Evolutionary conservation across 2,797 vertebrate species (phyloP), one percentile per base, ranked within the genome.

Genomic region (Pseudomugil gertrudae): DNA sequence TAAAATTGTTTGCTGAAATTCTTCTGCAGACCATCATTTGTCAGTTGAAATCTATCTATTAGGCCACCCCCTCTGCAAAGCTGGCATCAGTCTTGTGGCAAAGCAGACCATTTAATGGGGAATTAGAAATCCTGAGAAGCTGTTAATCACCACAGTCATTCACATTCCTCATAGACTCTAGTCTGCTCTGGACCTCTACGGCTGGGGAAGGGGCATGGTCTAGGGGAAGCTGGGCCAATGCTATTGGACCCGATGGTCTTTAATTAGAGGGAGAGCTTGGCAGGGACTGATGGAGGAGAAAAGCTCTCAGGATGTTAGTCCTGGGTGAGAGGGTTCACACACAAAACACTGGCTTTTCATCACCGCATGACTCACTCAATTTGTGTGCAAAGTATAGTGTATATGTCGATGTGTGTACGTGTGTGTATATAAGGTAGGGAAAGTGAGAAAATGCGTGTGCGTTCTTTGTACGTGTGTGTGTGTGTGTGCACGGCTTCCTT

Each of bases 331-430:
- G 88, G 87, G 92, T 94, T 94, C 91, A 92, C 87, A 81, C 90
- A 93, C 92, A 94, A 94, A 92, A 90, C 91, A 89, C 89, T 92
- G 91, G 91, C 91, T 94, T 94, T 94, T 94, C 93, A 93, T 93
- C 89, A 84, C 90, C 64, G 84, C 92, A 92, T 93, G 92, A 93
- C 86, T 92, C 92, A 91, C 89, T 89, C 81, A 64, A 81, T 85
- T 76, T 85, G 89, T 88, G 87, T 90, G 84, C 84, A 83, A 80
- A 79, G 84, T 84, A 72, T 33, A 36, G 72, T 84, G 84, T 81
- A 50, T 79, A 79, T 84, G 82, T 77, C 69, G 48, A 67, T 68
- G 76, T 72, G 45, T 56, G 59, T 55, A 67, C 21, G 21, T 63
- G 52, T 64, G 58, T 55, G 62, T 62, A 67, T 55, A 69, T 47